Evolutionary conservation across 2,888 invertebrate species (phyloP), one percentile per base, ranked within the genome.

Genomic region (Diplazon laetatorius): DNA sequence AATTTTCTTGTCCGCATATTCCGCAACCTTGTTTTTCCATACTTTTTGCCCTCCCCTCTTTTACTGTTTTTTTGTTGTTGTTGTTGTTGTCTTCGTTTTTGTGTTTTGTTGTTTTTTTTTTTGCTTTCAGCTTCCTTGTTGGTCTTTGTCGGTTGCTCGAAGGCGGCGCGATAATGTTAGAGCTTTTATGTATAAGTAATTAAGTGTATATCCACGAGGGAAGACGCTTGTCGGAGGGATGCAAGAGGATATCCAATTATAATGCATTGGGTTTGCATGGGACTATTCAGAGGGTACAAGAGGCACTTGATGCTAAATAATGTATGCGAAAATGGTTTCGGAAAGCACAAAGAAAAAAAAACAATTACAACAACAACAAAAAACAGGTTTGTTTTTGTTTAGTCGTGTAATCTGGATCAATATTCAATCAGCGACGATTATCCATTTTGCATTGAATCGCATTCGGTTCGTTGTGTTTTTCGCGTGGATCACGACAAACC

Each of bases 191-290:
- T 66, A 71, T 39, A 65, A 50, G 52, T 39, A 42, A 55, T 25
- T 74, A 65, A 60, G 48, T 62, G n/a, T n/a, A n/a, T n/a, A 37
- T 52, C 16, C 22, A 14, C 35, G n/a, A 20, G 62, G 14, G 16
- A 12, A 37, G 14, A 5, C n/a, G n/a, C n/a, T 9, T 62, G 39
- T 48, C 44, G 25, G 18, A n/a, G n/a, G 30, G 4, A 52, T 12
- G 50, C 44, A 59, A 35, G 39, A 42, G 52, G 62, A 60, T n/a
- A n/a, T n/a, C 62, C 57, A 75, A 78, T 75, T 71, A 75, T 75
- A 62, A 73, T 71, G 55, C 55, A 44, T 55, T 37, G 57, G 44
- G n/a, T 10, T 16, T 63, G 25, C 16, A 25, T 18, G 12, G 35
- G 30, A 35, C 44, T 52, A 39, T 63, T 6, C 48, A 39, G 18